A percentile compares a stretch with the other conserved stretches of the same genome.
Evolutionary conservation across 2,113 vertebrate species (phyloP).

Genomic region (Puntigrus tetrazona): DNA sequence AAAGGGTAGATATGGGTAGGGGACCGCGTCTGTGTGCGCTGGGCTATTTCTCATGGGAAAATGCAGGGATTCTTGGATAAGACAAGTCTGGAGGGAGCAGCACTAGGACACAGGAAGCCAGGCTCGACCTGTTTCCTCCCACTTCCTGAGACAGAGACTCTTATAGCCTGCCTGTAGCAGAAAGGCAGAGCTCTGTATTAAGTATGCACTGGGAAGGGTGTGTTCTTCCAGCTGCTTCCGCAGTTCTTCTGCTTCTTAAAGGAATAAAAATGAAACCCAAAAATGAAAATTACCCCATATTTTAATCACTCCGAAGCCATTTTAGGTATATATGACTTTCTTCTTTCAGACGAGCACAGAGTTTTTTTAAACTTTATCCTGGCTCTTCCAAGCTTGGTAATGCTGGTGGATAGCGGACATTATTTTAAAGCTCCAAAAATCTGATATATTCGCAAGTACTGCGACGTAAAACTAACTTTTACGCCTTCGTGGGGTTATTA

Average conservation of each 20-base stretch:
- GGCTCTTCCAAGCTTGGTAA: no score
- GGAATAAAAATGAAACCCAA: no score
- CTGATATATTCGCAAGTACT: no score
- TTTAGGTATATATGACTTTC: no score
- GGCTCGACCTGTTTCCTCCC: constrained; percentile 46
- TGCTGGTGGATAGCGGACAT: no score
- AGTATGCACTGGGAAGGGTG: constrained; percentile 41
- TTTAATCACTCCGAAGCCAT: no score
- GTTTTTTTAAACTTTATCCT: no score
- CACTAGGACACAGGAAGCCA: constrained; percentile 31
- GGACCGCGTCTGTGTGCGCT: neutral
- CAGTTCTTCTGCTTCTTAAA: neutral
- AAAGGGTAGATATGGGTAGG: constrained; percentile 6
- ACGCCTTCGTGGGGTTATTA: no score
- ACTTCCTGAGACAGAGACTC: constrained; percentile 30
- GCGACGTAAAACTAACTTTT: no score
- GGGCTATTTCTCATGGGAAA: constrained; percentile 45
- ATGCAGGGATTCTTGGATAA: constrained; percentile 33
- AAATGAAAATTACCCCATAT: no score
- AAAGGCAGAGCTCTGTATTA: constrained; percentile 35
- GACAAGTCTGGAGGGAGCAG: constrained; percentile 10
- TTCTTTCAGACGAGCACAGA: no score
- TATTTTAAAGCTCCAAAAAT: no score
- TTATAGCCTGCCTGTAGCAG: constrained; percentile 43
- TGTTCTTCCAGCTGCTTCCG: constrained; percentile 53